Conservation (phyloP, 2,797 vertebrate species). For the Heterohyrax brucei region DNA sequence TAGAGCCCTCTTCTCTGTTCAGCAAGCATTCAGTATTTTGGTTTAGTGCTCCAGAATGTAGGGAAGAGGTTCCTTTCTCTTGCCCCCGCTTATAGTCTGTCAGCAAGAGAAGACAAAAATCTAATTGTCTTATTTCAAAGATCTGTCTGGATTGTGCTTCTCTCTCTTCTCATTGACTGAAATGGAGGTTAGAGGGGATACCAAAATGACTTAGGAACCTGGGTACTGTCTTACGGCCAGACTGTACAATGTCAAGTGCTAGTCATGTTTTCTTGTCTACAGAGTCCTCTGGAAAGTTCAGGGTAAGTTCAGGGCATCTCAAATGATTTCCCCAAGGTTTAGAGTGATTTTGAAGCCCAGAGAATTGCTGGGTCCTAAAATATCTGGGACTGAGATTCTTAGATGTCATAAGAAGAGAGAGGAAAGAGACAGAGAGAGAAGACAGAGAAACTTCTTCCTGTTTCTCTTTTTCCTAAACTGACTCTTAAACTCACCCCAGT, state of each 20-base stretch:
- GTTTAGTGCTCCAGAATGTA: background rate
- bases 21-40: background rate
- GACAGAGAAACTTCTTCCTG: background rate
- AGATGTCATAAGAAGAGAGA: background rate
- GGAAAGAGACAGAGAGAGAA: background rate
- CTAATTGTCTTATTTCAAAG: background rate
- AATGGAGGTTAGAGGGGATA: background rate
- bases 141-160: background rate
- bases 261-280: background rate
- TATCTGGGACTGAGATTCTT: background rate
- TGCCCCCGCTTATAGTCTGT: background rate
- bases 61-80: background rate
- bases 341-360: background rate
- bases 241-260: background rate
- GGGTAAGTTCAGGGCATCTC: background rate
- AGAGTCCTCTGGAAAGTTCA: background rate
- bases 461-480: background rate
- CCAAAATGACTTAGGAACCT: background rate
- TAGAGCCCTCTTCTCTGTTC: background rate
- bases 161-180: background rate
- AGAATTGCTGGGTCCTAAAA: background rate
- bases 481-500: background rate
- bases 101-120: background rate
- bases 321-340: background rate
- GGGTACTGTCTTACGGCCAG: background rate